Evolutionary conservation across 2,797 vertebrate species (phyloP), one percentile per base, ranked within the genome.

Genomic region (Coendou prehensilis): DNA sequence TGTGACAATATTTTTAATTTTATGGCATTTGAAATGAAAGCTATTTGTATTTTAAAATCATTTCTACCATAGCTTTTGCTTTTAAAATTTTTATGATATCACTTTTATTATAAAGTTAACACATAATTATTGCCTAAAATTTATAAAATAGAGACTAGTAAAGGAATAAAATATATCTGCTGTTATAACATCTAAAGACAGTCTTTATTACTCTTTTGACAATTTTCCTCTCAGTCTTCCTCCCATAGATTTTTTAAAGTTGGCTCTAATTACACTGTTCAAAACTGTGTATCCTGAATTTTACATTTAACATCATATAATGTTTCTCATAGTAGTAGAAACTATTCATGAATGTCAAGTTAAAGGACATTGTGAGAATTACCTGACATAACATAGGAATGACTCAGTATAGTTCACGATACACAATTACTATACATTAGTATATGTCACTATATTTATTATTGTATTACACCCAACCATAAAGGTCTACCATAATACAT

Each of bases 1-100:
- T 93, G 81, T 41, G 89, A 85, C 45, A 94, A 76, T 92, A 93
- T 92, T 94, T 97, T 96, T 52, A 95, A 86, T 63, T 95, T 80
- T 64, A 0, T 95, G 91, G 37, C 78, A 79, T 91, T 93, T 94
- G 64, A 96, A 92, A 67, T 94, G n/a, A 95, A 91, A 95, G 47
- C 45, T 81, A 84, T 76, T 3, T 56, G 26, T 8, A 87, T 30
- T 79, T 83, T 93, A 82, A 95, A 96, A 85, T 95, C 14, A 94
- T n/a, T 95, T 97, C 71, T 85, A 76, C 76, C 90, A 17, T 50
- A 76, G 61, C 14, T 75, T 82, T 87, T 67, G 54, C 15, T 78
- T 78, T 94, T 50, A 63, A 87, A 2, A 57, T 41, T 56, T 95
- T 89, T 61, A 75, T 81, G 69, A n/a, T 52, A 75, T 76, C 30